A percentile compares a stretch with the other conserved stretches of the same genome.
Evolutionary conservation across 2,888 invertebrate species (phyloP).

Genomic region (Yponomeuta cagnagella): DNA sequence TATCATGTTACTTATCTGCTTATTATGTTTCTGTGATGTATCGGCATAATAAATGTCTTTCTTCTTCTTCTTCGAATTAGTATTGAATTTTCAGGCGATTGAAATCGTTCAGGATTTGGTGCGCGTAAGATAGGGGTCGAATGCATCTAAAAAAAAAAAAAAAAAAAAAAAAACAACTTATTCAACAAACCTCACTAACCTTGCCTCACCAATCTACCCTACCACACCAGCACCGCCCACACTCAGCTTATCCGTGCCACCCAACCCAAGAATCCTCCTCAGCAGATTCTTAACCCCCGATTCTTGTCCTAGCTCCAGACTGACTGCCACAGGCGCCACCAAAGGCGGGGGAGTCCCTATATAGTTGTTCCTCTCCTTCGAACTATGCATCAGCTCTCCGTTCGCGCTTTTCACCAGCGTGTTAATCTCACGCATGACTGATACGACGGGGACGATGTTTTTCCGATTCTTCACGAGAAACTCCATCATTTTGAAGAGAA

Average conservation of each 20-base stretch:
- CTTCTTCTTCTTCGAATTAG: too few relatives aligned
- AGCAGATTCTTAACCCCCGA: conserved; percentile 37
- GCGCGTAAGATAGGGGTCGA: too few relatives aligned
- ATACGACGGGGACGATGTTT: conserved; percentile 44
- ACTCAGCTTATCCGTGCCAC: conserved; percentile 39
- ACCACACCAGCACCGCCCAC: conserved; percentile 25
- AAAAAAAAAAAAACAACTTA: too few relatives aligned
- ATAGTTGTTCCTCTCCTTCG: conserved; percentile 48
- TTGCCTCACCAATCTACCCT: conserved; percentile 25
- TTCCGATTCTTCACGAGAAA: conserved; percentile 43
- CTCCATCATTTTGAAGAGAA: conserved; percentile 42
- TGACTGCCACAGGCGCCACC: conserved; percentile 34
- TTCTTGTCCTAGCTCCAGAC: conserved; percentile 44
- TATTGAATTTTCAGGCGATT: too few relatives aligned
- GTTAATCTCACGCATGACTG: conserved; percentile 51
- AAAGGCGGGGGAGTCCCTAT: conserved; percentile 38
- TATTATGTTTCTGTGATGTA: too few relatives aligned
- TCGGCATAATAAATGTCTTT: too few relatives aligned
- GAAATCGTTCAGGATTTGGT: too few relatives aligned
- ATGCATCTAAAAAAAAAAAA: too few relatives aligned
- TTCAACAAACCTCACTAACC: background rate
- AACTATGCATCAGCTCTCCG: conserved; percentile 45
- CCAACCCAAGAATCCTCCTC: conserved; percentile 43
- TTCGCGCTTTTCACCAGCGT: conserved; percentile 49
- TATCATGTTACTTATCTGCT: too few relatives aligned